Evolutionary conservation across 2,888 invertebrate species (phyloP).

Genomic region (Stratiomys singularior): DNA sequence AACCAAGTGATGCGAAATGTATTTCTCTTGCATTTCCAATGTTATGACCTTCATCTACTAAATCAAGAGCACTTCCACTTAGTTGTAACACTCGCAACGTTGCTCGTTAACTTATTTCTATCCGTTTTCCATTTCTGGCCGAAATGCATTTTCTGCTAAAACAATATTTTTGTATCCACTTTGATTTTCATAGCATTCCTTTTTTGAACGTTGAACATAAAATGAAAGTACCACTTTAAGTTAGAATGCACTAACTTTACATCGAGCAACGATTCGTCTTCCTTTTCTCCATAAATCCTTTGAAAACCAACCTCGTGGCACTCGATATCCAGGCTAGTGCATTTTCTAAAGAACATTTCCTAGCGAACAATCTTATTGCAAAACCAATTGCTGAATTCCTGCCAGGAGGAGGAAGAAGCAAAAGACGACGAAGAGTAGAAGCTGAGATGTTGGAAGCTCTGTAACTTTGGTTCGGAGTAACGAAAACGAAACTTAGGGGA

Average conservation of each 20-base stretch:
- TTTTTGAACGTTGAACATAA: slow-evolving; percentile 8
- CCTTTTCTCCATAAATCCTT: slow-evolving; percentile 24
- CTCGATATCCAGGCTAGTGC: not conserved
- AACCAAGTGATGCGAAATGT: too few relatives aligned
- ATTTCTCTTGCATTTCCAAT: too few relatives aligned
- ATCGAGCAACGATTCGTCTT: not conserved
- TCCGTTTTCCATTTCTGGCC: not conserved
- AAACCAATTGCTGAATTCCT: slow-evolving; percentile 25
- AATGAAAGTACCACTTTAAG: not conserved
- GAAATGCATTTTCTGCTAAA: not conserved
- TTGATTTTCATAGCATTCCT: not conserved
- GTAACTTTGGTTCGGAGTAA: too few relatives aligned
- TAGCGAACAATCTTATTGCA: slow-evolving; percentile 3
- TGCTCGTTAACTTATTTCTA: not conserved
- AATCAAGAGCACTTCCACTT: too few relatives aligned
- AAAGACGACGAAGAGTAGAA: not conserved
- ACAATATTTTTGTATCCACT: slow-evolving; percentile 19
- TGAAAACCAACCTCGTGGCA: slow-evolving; percentile 2
- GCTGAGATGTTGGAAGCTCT: not conserved
- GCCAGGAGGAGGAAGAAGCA: not conserved
- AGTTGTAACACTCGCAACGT: not conserved
- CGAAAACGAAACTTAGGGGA: not conserved
- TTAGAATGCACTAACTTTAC: not conserved
- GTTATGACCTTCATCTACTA: too few relatives aligned
- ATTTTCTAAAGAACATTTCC: not conserved